Evolutionary conservation across 2,797 vertebrate genomes (phyloP).

Genomic region (Danio jaintianensis): DNA sequence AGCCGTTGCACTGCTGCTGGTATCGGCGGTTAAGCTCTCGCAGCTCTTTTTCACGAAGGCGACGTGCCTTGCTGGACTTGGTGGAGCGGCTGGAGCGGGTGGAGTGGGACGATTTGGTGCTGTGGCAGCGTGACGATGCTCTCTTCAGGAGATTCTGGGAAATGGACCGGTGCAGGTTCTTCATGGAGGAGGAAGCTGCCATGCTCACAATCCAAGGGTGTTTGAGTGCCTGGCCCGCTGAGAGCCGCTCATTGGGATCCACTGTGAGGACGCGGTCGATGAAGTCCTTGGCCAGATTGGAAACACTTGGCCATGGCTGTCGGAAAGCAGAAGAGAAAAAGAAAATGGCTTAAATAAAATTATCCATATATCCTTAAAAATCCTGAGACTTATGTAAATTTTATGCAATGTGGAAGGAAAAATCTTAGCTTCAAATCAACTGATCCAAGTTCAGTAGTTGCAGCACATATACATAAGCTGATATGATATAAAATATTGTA

Average conservation of each 20-base stretch:
- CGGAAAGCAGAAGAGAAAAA: slow-evolving; percentile 43
- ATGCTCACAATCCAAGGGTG: slow-evolving; percentile 98
- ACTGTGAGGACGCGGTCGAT: slow-evolving; percentile 94
- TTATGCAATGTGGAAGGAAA: background rate
- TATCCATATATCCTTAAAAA: background rate
- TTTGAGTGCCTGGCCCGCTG: slow-evolving; percentile 92
- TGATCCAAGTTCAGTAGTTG: background rate
- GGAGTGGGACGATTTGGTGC: slow-evolving; percentile 97
- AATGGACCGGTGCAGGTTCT: slow-evolving; percentile 98
- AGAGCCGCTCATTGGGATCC: slow-evolving; percentile 91
- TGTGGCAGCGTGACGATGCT: slow-evolving; percentile 96
- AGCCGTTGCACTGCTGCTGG: slow-evolving; percentile 95
- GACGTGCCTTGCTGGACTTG: slow-evolving; percentile 93
- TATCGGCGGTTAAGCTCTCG: slow-evolving; percentile 96
- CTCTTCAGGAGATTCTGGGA: slow-evolving; percentile 98
- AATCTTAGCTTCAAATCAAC: background rate
- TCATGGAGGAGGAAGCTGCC: slow-evolving; percentile 98
- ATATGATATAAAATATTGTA: background rate
- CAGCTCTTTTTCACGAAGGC: slow-evolving; percentile 92
- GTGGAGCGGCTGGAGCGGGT: slow-evolving; percentile 95
- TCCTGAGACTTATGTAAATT: background rate
- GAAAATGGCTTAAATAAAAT: background rate
- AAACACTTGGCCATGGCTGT: slow-evolving; percentile 98
- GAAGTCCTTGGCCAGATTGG: slow-evolving; percentile 98
- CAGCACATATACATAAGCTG: background rate